Percentiles rank a stretch among this genome's conserved stretches.
Evolutionary conservation across 2,888 invertebrate species (phyloP).

Genomic region (Netelia melanura): DNA sequence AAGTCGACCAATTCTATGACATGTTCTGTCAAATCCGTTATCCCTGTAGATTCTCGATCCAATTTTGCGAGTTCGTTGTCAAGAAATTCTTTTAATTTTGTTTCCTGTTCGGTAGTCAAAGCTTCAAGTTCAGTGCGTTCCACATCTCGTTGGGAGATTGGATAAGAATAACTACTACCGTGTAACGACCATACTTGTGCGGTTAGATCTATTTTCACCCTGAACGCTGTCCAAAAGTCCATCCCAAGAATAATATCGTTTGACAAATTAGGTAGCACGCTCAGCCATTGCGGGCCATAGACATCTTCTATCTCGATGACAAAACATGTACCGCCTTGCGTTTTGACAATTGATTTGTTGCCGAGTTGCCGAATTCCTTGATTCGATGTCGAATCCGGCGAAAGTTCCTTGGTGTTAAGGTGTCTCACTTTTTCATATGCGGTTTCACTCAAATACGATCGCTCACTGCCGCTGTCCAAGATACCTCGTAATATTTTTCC

Average conservation of each 20-base stretch:
- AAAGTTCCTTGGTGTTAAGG: background rate
- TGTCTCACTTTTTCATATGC: background rate
- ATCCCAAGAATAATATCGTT: background rate
- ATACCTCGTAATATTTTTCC: too few species aligned
- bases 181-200: background rate
- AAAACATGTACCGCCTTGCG: background rate
- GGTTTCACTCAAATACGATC: too few species aligned
- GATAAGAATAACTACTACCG: too few species aligned
- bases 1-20: too few species aligned
- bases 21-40: too few species aligned
- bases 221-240: background rate
- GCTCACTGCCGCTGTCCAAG: too few species aligned
- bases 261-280: background rate
- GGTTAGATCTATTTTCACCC: background rate
- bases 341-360: background rate
- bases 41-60: too few species aligned
- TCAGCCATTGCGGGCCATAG: background rate
- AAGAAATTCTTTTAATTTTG: too few species aligned
- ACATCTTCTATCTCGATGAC: background rate
- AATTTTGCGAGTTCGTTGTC: too few species aligned
- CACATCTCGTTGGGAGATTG: too few species aligned
- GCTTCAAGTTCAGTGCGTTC: too few species aligned
- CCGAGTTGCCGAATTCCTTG: background rate
- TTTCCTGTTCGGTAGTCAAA: too few species aligned
- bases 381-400: background rate